phyloP scores from a whole-genome alignment of 2,888 invertebrate species.

The Lepidocyrtoides sp. region DNA sequence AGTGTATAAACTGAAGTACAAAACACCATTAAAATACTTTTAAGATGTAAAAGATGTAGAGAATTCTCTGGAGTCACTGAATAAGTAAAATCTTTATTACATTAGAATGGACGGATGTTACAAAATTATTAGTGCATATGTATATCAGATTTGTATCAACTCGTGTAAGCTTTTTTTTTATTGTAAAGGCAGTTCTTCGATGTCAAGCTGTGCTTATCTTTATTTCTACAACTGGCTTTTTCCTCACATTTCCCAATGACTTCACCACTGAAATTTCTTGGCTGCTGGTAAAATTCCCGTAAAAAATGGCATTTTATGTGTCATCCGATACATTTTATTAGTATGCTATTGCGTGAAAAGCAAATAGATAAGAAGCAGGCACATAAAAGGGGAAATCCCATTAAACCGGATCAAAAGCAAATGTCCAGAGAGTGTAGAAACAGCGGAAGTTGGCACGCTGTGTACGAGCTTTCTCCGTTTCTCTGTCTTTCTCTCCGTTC shows the following conservation, averaged over 20 bases:
- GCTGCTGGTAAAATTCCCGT: slow-evolving; percentile 7
- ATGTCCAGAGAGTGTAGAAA: slow-evolving; percentile 14
- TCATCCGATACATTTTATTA: slow-evolving; percentile 36
- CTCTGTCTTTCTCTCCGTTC: background rate
- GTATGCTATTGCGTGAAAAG: background rate
- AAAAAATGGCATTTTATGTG: slow-evolving; percentile 32
- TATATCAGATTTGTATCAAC: too few species aligned
- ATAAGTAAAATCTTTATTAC: too few species aligned
- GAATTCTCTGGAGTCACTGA: too few species aligned
- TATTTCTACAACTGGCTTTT: background rate
- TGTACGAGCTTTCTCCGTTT: background rate
- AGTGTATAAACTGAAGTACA: too few species aligned
- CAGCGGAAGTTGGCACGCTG: slow-evolving; percentile 35
- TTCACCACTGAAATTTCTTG: background rate
- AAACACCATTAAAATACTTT: too few species aligned
- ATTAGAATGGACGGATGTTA: too few species aligned
- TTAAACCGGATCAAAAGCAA: background rate
- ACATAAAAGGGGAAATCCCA: slow-evolving; percentile 31
- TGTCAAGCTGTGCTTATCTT: slow-evolving; percentile 3
- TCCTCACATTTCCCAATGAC: background rate
- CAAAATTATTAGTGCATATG: too few species aligned
- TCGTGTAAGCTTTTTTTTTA: too few species aligned
- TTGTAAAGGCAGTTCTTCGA: too few species aligned
- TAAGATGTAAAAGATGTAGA: too few species aligned
- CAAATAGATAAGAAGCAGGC: background rate